Evolutionary conservation across 1,140 invertebrate genomes (phyloP), one percentile per base, ranked within the genome.

Genomic region (Catajapyx aquilonaris): DNA sequence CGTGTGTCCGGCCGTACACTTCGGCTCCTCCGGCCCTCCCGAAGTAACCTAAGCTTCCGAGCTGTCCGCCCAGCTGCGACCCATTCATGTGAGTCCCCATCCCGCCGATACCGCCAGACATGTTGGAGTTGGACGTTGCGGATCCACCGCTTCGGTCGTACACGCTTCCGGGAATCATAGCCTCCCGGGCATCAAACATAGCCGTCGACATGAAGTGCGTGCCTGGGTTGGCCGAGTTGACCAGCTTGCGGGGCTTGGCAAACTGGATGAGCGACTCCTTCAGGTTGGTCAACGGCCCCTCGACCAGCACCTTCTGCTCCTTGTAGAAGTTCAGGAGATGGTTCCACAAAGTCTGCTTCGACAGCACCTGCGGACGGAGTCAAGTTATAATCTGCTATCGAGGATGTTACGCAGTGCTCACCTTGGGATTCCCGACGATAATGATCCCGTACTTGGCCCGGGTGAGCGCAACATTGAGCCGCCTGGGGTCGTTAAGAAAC

Each of bases 361-460:
- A 51, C 42, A 43, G 38, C 13, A 28, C 23, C n/a, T n/a, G n/a
- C n/a, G n/a, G n/a, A 38, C 34, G 31, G 21, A 35, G 5, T 17
- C 1, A 5, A 35, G 15, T 4, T 3, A 7, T 25, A 4, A 17
- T 13, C 13, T 20, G 5, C 13, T 3, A 13, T 19, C 20, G 18
- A 13, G 2, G 13, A 3, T 16, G n/a, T n/a, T n/a, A n/a, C n/a
- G n/a, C n/a, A n/a, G n/a, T n/a, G n/a, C n/a, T n/a, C 5, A 99
- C 90, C 61, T 97, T 98, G 0, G 95, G 93, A 61, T 99, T 99
- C 31, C 95, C 95, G 35, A 99, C 87, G 44, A 99, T 90, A 31
- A 99, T 96, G 17, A 98, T 79, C 11, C 95, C 95, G 59, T 87
- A 98, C 52, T 90, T 95, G 2, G 95, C 88, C 42, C 95, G 69